Evolutionary conservation across 2,888 invertebrate genomes (phyloP).

Genomic region (Halictus quadricinctus): DNA sequence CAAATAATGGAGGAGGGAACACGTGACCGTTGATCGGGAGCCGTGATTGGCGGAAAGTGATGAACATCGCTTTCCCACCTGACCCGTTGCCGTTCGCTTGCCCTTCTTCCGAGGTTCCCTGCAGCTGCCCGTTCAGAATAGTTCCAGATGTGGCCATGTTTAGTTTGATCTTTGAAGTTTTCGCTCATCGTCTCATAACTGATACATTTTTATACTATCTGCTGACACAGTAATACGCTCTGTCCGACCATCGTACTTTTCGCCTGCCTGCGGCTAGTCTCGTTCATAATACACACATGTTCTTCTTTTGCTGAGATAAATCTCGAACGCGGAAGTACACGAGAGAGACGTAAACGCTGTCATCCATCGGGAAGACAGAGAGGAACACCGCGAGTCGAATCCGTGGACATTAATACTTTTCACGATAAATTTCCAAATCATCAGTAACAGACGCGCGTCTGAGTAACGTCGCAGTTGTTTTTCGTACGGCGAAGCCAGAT

Average conservation of each 20-base stretch:
- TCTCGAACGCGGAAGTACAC: constrained; percentile 62
- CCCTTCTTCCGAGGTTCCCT: constrained; percentile 66
- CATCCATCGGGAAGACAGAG: constrained; percentile 52
- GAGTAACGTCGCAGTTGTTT: constrained; percentile 45
- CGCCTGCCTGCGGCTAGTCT: constrained; percentile 73
- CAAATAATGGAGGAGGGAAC: constrained; percentile 54
- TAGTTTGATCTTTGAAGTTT: constrained; percentile 82
- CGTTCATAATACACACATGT: constrained; percentile 63
- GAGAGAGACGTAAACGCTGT: constrained; percentile 58
- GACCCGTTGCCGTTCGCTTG: constrained; percentile 58
- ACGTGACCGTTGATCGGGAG: constrained; percentile 65
- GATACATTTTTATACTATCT: constrained; percentile 71
- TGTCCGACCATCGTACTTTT: constrained; percentile 75
- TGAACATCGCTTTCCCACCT: constrained; percentile 61
- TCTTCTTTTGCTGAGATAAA: constrained; percentile 63
- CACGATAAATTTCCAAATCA: constrained; percentile 33
- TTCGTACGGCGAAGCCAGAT: constrained; percentile 38
- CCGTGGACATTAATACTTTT: constrained; percentile 47
- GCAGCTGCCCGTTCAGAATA: constrained; percentile 79
- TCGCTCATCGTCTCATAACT: constrained; percentile 74
- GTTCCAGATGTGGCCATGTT: constrained; percentile 83
- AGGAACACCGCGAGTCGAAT: constrained; percentile 46
- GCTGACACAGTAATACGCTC: constrained; percentile 72
- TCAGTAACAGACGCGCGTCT: constrained; percentile 46
- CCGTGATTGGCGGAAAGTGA: constrained; percentile 66